Conservation (phyloP, 1,140 invertebrate species). For the Catajapyx aquilonaris region DNA sequence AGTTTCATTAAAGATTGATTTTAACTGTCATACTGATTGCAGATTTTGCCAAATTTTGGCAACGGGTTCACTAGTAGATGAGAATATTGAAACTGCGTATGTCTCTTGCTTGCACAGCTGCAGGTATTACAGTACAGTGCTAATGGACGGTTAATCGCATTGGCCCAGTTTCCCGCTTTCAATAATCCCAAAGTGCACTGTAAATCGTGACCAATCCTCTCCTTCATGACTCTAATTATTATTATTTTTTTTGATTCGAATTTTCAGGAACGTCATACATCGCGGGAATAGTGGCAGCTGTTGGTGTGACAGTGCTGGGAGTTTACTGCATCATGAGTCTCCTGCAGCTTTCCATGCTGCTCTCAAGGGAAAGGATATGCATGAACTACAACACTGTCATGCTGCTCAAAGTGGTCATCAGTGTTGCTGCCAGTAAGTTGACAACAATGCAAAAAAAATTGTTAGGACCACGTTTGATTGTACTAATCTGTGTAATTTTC, state of each 20-base stretch:
- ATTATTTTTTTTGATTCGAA: slow-evolving; percentile 7
- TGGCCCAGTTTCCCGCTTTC: no score
- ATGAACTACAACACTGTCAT: slow-evolving; percentile 49
- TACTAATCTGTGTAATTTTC: slow-evolving; percentile 17
- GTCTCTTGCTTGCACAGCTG: no score
- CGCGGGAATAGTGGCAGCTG: slow-evolving; percentile 47
- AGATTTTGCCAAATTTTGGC: no score
- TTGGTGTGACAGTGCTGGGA: slow-evolving; percentile 42
- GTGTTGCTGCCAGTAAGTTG: slow-evolving; percentile 49
- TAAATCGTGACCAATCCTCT: not conserved
- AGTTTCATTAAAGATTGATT: no score
- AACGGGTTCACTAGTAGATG: no score
- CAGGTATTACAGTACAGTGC: no score
- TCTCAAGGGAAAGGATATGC: slow-evolving; percentile 52
- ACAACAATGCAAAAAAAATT: no score
- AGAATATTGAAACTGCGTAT: no score
- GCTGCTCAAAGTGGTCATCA: slow-evolving; percentile 49
- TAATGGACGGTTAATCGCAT: no score
- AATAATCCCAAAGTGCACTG: not conserved
- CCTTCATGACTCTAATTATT: slow-evolving; percentile 1
- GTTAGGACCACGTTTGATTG: not conserved
- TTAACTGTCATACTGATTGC: no score
- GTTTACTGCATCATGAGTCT: slow-evolving; percentile 52
- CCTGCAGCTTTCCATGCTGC: slow-evolving; percentile 62
- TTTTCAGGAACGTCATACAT: slow-evolving; percentile 52